Percentiles rank a stretch among this genome's conserved stretches.
Evolutionary conservation across 35 echinoderm and acorn worm species (phyloP).

Genomic region (Eucidaris tribuloides): DNA sequence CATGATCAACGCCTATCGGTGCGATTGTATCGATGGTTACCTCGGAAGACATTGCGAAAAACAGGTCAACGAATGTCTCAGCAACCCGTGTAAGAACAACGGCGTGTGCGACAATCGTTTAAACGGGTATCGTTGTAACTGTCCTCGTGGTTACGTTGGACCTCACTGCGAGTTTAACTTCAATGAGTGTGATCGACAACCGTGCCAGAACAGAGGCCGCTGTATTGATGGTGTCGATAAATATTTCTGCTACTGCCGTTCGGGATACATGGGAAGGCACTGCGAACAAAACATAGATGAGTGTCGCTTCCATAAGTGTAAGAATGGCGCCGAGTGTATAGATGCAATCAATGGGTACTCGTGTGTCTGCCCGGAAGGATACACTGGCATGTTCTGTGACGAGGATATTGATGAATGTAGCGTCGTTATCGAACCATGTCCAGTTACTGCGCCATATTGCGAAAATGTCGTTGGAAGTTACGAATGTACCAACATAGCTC

Average conservation of each 20-base stretch:
- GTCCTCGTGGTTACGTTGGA: conserved; percentile 36
- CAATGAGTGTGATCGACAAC: conserved; percentile 50
- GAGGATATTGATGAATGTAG: conserved; percentile 55
- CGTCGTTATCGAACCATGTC: neutral
- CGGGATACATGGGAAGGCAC: conserved; percentile 44
- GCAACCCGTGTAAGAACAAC: conserved; percentile 36
- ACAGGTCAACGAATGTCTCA: conserved; percentile 54
- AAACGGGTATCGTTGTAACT: conserved; percentile 14
- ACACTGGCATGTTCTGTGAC: conserved; percentile 29
- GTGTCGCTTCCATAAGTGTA: conserved; percentile 24
- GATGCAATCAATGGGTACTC: conserved; percentile 50
- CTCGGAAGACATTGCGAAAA: conserved; percentile 44
- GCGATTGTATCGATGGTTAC: conserved; percentile 27
- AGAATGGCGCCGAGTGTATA: conserved; percentile 47
- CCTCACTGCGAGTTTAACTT: conserved; percentile 61
- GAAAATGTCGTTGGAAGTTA: neutral
- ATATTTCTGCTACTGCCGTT: conserved; percentile 48
- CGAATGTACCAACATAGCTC: conserved; percentile 15
- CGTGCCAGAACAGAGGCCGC: conserved; percentile 53
- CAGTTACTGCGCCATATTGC: neutral
- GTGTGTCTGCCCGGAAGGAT: conserved; percentile 35
- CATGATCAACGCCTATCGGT: conserved; percentile 33
- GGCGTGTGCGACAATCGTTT: neutral
- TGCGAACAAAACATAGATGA: conserved; percentile 74
- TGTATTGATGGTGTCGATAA: conserved; percentile 49